Base-by-base conservation (phyloP, 1,140 invertebrate species). In the Hydropsyche tenuis region DNA sequence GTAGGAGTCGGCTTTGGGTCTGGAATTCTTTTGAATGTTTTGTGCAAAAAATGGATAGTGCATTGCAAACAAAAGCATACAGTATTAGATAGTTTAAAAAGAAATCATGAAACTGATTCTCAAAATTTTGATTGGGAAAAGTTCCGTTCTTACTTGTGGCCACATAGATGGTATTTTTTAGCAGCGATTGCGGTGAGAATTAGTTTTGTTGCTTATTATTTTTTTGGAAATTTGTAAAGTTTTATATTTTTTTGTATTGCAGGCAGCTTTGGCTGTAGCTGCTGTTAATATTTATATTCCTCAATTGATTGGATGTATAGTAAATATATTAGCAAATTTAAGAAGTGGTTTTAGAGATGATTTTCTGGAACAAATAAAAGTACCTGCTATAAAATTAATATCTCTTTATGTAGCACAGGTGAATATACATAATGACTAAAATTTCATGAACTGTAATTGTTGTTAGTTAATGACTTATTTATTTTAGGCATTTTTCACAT, bases 401-500 rank as follows among this genome's bases (percentile, higher is more conserved):
- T 53, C 68, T 30, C 60, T 78, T 12, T 78, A 78, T 63, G n/a
- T 78, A 30, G 30, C 74, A 43, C 76, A 78, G 71, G 73, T 77
- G 27, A 73, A 20, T 66, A 62, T n/a, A 16, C 20, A 5, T 16
- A 51, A 20, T 14, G 5, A 16, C 14, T 5, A 5, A 5, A 20
- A 16, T 51, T 51, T 51, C 3, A 16, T 51, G 14, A 51, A 5
- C 14, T 5, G n/a, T 5, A 16, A 5, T 3, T 51, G 48, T 16
- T 51, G 3, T 16, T 51, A 51, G 14, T 51, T 37, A n/a, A n/a
- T n/a, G n/a, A n/a, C n/a, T 46, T 1, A 14, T 23, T n/a, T 20
- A 75, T 86, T 88, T 42, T 83, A 96, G 92, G 93, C 94, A 51
- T 78, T 91, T 18, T 93, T 95, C 77, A 98, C 96, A 68, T 96